Base-by-base conservation (phyloP, 2,113 vertebrate species). In the Clupea harengus region DNA sequence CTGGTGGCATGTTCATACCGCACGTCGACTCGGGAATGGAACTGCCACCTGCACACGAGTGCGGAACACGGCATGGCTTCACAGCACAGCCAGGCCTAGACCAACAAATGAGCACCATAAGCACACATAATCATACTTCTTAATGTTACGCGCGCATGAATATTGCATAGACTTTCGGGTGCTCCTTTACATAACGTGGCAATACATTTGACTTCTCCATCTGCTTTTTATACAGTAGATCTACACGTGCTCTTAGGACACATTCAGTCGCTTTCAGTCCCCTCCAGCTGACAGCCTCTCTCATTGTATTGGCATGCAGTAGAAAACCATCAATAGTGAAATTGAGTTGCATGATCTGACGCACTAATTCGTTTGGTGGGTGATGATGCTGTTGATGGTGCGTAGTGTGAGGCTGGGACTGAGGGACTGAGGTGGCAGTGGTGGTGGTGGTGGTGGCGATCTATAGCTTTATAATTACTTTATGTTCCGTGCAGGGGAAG, bases 401-500 rank as follows among this genome's bases (percentile, higher is more conserved):
- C 47, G 39, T 45, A 39, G 64, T 28, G 64, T 72, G 10, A 11
- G 64, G 25, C 25, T 28, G 64, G 6, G 25, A 10, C 10, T 57
- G 25, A 11, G 11, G 72, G n/a, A 9, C 32, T 39, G 32, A 20
- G 28, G 57, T 25, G 39, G 15, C 6, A 3, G 46, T 25, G 32
- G 32, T 7, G 28, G 4, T 25, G 81, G 47, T 86, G 60, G 60
- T 28, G 25, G 60, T 86, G 85, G 86, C 78, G 86, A 91, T 89
- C 89, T 84, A 88, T 91, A 78, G 88, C 81, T 86, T 91, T 92
- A 85, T 93, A 93, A 94, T 94, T 91, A 93, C 91, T 91, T 88
- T 44, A 86, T 89, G 85, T 85, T 84, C 84, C 82, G 75, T 88
- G 88, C 86, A 47, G 52, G 88, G 82, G 87, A 90, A 86, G 85